A percentile compares a stretch with the other conserved stretches of the same genome.
phyloP scores from a whole-genome alignment of 1,140 invertebrate genomes.

The Drosophila takahashii region DNA sequence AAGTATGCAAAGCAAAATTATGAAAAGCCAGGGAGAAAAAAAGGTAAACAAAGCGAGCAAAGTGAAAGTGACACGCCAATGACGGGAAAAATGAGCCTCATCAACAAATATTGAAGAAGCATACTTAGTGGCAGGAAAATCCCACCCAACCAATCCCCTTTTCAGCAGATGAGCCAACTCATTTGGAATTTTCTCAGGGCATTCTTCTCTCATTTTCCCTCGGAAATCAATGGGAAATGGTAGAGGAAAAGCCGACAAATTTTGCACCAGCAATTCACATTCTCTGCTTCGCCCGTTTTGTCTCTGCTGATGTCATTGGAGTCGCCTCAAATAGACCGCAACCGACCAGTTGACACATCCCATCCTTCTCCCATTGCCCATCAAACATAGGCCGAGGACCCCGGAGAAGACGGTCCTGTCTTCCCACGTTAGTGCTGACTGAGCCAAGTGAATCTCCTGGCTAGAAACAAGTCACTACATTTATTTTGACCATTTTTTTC shows the following conservation, averaged over 20 bases:
- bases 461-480: slow-evolving; percentile 12
- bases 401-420: slow-evolving; percentile 1
- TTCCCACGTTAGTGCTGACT: slow-evolving; percentile 36
- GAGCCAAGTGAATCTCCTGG: slow-evolving; percentile 14
- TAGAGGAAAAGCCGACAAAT: slow-evolving; percentile 15
- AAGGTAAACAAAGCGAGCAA: slow-evolving; percentile 52
- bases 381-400: slow-evolving; percentile 9
- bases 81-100: slow-evolving; percentile 51
- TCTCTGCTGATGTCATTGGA: slow-evolving; percentile 67
- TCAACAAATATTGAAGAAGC: slow-evolving; percentile 47
- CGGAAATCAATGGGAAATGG: slow-evolving; percentile 18
- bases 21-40: slow-evolving; percentile 40
- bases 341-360: slow-evolving; percentile 31
- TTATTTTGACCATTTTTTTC: neutral
- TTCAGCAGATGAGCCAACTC: slow-evolving; percentile 34
- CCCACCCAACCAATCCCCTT: neutral
- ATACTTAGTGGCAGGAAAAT: slow-evolving; percentile 43
- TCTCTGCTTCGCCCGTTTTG: slow-evolving; percentile 6
- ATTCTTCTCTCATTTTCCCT: slow-evolving; percentile 9
- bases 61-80: slow-evolving; percentile 72
- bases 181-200: slow-evolving; percentile 38
- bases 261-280: slow-evolving; percentile 32
- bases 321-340: slow-evolving; percentile 65
- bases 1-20: slow-evolving; percentile 75
- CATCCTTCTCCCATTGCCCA: slow-evolving; percentile 4